These are phyloP conservation scores for Drosophila mimetica DNA, from an alignment of 2,888 invertebrate genomes.

Conservation along the genomic window DNA sequence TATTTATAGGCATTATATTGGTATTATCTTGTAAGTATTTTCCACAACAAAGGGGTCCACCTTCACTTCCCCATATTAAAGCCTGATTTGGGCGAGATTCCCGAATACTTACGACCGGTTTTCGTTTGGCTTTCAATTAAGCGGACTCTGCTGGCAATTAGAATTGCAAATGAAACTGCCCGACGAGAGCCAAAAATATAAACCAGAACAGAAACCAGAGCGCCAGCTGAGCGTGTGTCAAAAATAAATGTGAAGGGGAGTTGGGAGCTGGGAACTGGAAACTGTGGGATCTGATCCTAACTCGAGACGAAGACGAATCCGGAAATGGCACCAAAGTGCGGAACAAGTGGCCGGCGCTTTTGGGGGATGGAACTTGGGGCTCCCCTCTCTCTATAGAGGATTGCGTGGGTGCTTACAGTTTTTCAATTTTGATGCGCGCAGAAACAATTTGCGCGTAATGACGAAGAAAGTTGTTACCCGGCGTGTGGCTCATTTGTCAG, in stretches of 20 bases:
- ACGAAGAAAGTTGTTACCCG: constrained; percentile 79
- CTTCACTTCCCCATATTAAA: background rate
- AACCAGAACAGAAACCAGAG: constrained; percentile 25
- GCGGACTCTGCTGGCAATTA: constrained; percentile 60
- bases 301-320: constrained; percentile 38
- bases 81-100: background rate
- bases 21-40: background rate
- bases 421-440: constrained; percentile 52
- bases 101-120: constrained; percentile 14
- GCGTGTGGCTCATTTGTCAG: constrained; percentile 80
- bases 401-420: constrained; percentile 47
- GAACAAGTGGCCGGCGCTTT: constrained; percentile 54
- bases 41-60: constrained; percentile 9
- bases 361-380: constrained; percentile 1
- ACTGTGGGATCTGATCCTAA: constrained; percentile 9
- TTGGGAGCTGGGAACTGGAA: too few species aligned
- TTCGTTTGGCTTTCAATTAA: constrained; percentile 57
- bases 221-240: constrained; percentile 36
- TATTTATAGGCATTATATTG: background rate
- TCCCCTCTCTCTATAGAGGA: constrained; percentile 6
- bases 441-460: constrained; percentile 79
- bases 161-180: constrained; percentile 68
- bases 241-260: constrained; percentile 61
- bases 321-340: constrained; percentile 68
- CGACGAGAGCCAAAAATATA: constrained; percentile 30